Evolutionary conservation across 2,888 invertebrate genomes (phyloP).

Genomic region (Leuctra nigra): DNA sequence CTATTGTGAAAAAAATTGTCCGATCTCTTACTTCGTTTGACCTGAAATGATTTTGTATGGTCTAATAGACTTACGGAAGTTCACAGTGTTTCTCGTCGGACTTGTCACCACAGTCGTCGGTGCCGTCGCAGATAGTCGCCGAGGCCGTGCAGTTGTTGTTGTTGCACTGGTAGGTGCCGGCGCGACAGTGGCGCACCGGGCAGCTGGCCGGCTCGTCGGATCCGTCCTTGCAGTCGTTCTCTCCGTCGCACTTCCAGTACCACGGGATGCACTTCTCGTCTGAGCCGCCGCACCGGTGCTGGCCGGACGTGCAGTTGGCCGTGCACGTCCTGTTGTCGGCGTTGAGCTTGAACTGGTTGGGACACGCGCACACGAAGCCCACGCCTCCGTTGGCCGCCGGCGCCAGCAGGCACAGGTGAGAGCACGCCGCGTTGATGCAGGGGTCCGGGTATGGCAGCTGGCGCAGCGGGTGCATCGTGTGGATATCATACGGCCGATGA

Average conservation of each 20-base stretch:
- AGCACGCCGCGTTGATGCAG: slow-evolving; percentile 89
- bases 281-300: slow-evolving; percentile 65
- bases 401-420: slow-evolving; percentile 52
- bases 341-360: slow-evolving; percentile 84
- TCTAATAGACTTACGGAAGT: slow-evolving; percentile 49
- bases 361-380: slow-evolving; percentile 82
- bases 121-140: slow-evolving; percentile 88
- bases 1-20: no score
- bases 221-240: slow-evolving; percentile 86
- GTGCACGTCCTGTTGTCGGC: slow-evolving; percentile 80
- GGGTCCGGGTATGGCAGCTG: slow-evolving; percentile 85
- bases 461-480: slow-evolving; percentile 82
- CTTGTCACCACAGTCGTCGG: slow-evolving; percentile 86
- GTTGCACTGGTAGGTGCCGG: slow-evolving; percentile 90
- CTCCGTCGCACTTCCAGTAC: slow-evolving; percentile 87
- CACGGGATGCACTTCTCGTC: slow-evolving; percentile 70
- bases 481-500: slow-evolving; percentile 91
- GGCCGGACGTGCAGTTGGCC: slow-evolving; percentile 89
- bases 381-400: slow-evolving; percentile 44
- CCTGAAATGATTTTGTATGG: no score
- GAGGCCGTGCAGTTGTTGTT: slow-evolving; percentile 90
- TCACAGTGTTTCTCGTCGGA: slow-evolving; percentile 79
- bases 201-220: slow-evolving; percentile 84
- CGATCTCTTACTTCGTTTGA: no score
- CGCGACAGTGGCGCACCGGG: slow-evolving; percentile 74